Conservation (phyloP, 1,140 invertebrate genomes). For the Macrocentrus cingulum region DNA sequence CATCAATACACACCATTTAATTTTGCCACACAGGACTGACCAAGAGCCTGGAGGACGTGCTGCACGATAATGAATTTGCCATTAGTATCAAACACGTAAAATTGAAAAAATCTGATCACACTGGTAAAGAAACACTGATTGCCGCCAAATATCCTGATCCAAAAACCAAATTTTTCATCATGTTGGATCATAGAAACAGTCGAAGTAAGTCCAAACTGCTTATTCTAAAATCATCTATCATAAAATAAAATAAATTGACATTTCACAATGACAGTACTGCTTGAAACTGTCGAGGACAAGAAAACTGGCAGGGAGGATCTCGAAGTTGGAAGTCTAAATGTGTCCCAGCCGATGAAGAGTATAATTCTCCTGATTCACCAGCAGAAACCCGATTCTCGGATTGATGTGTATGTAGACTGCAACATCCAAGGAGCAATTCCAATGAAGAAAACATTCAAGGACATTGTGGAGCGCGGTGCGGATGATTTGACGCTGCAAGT, state of each 20-base stretch:
- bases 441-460: constrained; percentile 55
- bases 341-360: constrained; percentile 56
- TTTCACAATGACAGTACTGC: constrained; percentile 58
- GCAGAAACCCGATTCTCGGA: constrained; percentile 54
- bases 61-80: constrained; percentile 64
- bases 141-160: constrained; percentile 66
- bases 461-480: constrained; percentile 46
- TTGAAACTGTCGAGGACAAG: constrained; percentile 62
- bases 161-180: constrained; percentile 66
- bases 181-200: constrained; percentile 66
- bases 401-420: constrained; percentile 65
- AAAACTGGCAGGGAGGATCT: constrained; percentile 57
- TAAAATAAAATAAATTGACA: constrained; percentile 10
- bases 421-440: constrained; percentile 59
- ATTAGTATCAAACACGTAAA: constrained; percentile 66
- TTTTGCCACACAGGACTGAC: constrained; percentile 55
- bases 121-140: constrained; percentile 64
- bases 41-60: constrained; percentile 61
- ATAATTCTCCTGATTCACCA: constrained; percentile 63
- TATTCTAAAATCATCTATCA: background rate
- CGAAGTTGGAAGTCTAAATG: constrained; percentile 58
- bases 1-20: too few relatives aligned
- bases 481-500: constrained; percentile 35
- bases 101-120: constrained; percentile 55
- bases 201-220: constrained; percentile 62